Conservation (phyloP, 2,888 invertebrate genomes). For the Drosophila dives region DNA sequence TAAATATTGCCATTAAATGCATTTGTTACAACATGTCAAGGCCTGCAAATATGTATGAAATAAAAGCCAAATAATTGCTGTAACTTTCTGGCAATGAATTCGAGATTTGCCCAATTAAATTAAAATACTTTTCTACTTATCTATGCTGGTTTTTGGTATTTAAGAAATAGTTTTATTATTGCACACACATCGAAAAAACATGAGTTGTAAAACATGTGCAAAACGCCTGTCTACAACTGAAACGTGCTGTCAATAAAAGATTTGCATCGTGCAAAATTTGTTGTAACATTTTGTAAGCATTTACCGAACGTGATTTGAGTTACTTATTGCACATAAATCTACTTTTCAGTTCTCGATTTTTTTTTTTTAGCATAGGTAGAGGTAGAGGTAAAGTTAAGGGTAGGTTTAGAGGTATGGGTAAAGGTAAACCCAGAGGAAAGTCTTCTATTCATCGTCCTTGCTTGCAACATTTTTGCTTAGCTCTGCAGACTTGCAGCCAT, state of each 20-base stretch:
- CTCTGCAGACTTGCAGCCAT: constrained; percentile 20
- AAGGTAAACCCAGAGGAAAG: constrained; percentile 20
- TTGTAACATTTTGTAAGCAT: constrained; percentile 74
- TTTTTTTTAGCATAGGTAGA: constrained; percentile 4
- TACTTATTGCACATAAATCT: constrained; percentile 69
- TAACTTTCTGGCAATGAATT: constrained; percentile 32
- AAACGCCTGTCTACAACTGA: constrained; percentile 60
- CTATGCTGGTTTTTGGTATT: not conserved
- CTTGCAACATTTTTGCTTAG: constrained; percentile 41
- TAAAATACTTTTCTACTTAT: constrained; percentile 14
- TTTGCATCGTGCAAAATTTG: constrained; percentile 71
- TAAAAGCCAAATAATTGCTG: constrained; percentile 20
- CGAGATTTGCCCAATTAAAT: constrained; percentile 53
- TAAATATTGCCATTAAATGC: constrained; percentile 50
- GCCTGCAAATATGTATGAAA: constrained; percentile 2
- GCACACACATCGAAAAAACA: constrained; percentile 11
- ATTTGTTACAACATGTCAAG: constrained; percentile 28
- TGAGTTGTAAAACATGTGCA: constrained; percentile 56
- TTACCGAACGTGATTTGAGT: constrained; percentile 79
- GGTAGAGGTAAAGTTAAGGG: not conserved
- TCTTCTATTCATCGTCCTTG: constrained; percentile 18
- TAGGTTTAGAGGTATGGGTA: not conserved
- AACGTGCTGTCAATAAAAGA: constrained; percentile 79
- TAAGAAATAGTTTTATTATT: constrained; percentile 18
- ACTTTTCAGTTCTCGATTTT: not conserved